Percentiles rank a stretch among this genome's conserved stretches.
These are phyloP conservation scores for Sinhomidia bicolor DNA, from an alignment of 2,888 invertebrate genomes.

Conservation along the genomic window DNA sequence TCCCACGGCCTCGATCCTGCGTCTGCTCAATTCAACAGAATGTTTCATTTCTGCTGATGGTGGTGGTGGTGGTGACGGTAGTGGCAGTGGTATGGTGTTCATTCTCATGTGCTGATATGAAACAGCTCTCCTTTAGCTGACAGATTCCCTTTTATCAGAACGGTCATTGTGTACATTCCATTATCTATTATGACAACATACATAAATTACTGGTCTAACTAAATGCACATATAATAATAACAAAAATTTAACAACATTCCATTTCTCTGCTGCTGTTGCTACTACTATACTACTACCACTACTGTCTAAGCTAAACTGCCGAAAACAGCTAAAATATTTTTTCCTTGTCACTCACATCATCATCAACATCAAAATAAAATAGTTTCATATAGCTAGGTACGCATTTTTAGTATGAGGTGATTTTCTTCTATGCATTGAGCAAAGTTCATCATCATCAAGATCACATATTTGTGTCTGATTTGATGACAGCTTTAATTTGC, in stretches of 20 bases:
- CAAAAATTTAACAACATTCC: no score
- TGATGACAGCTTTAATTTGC: constrained; percentile 1
- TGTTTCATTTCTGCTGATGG: not conserved
- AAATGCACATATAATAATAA: no score
- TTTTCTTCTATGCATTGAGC: not conserved
- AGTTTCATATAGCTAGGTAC: no score
- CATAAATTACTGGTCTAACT: not conserved
- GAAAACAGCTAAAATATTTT: no score
- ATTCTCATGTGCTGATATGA: not conserved
- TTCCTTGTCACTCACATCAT: not conserved
- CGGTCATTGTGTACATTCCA: constrained; percentile 60
- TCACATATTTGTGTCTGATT: not conserved
- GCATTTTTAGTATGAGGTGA: no score
- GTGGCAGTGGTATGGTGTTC: not conserved
- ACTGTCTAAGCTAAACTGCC: no score
- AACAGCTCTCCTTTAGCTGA: constrained; percentile 44
- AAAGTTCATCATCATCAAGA: not conserved
- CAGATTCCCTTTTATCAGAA: constrained; percentile 55
- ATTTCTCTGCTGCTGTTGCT: no score
- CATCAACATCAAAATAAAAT: not conserved
- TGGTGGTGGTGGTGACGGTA: constrained; percentile 4
- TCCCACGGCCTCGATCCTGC: constrained; percentile 58
- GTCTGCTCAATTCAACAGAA: constrained; percentile 18
- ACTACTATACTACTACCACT: no score
- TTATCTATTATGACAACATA: constrained; percentile 9